phyloP scores from a whole-genome alignment of 2,113 vertebrate genomes.

The Haemorhous mexicanus region DNA sequence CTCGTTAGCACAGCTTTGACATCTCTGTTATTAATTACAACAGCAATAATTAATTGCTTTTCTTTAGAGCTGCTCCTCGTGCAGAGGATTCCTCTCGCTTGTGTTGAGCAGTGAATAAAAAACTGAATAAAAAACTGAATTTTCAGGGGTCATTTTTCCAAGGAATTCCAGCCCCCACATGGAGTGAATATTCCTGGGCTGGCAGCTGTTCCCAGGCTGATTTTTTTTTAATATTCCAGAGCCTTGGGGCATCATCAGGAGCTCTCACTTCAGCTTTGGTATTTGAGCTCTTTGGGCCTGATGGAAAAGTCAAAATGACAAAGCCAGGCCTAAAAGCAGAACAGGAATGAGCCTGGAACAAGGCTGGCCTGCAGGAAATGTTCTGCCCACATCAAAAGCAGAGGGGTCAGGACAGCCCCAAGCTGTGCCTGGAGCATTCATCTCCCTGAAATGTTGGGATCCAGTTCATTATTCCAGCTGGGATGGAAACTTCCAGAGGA shows the following conservation, averaged over 20 bases:
- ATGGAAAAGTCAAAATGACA: background rate
- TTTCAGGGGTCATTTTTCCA: background rate
- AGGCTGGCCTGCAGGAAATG: background rate
- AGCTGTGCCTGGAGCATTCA: background rate
- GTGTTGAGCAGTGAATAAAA: rapidly evolving
- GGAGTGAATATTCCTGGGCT: background rate
- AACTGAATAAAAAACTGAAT: background rate
- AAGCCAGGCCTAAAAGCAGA: background rate
- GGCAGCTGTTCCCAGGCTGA: background rate
- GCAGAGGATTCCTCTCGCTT: background rate
- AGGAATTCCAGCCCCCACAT: rapidly evolving
- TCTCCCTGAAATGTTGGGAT: background rate
- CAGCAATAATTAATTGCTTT: background rate
- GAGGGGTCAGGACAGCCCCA: background rate
- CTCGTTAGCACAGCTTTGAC: background rate
- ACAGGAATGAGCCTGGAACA: background rate
- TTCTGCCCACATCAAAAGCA: background rate
- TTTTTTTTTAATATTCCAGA: background rate
- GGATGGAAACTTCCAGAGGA: background rate
- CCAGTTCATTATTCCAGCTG: background rate
- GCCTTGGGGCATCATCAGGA: background rate
- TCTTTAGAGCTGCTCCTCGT: background rate
- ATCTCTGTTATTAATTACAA: background rate
- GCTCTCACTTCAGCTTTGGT: background rate
- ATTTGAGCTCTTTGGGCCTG: background rate